These are phyloP conservation scores for Porites rus DNA, from an alignment of 92 coral and sea anemone species.

Conservation along the genomic window DNA sequence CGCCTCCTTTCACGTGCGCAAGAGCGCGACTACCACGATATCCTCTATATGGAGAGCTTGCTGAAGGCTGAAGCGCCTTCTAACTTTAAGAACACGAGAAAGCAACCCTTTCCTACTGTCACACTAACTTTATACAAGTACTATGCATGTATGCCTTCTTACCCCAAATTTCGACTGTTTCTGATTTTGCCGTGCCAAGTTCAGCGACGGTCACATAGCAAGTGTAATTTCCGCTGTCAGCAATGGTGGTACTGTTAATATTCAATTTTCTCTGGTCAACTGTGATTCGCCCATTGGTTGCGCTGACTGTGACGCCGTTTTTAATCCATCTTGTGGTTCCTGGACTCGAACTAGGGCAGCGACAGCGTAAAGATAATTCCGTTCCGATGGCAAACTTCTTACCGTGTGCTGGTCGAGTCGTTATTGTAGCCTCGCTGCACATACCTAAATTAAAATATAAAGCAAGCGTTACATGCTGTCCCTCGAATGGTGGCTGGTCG, in stretches of 20 bases:
- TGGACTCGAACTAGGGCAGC: conserved; percentile 46
- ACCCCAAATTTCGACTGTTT: conserved; percentile 31
- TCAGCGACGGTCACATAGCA: conserved; percentile 62
- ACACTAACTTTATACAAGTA: too few relatives aligned
- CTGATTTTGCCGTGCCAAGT: conserved; percentile 20
- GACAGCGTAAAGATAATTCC: conserved; percentile 45
- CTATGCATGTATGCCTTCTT: not conserved
- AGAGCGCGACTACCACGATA: too few relatives aligned
- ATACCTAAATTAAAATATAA: conserved; percentile 32
- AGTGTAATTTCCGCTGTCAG: conserved; percentile 79
- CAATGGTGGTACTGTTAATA: conserved; percentile 50
- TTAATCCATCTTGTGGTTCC: conserved; percentile 73
- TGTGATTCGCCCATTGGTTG: conserved; percentile 30
- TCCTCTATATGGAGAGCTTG: too few relatives aligned
- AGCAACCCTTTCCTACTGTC: not conserved
- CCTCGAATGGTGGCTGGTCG: too few relatives aligned
- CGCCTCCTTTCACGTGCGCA: too few relatives aligned
- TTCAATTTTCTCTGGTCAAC: conserved; percentile 53
- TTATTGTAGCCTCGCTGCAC: conserved; percentile 43
- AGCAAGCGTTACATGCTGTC: not conserved
- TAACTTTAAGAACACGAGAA: not conserved
- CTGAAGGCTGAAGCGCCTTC: too few relatives aligned
- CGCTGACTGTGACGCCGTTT: conserved; percentile 59
- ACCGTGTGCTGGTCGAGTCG: conserved; percentile 26
- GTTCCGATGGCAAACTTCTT: conserved; percentile 25